These are phyloP conservation scores for Siniperca undulata DNA, from an alignment of 2,797 vertebrate genomes.

Conservation along the genomic window DNA sequence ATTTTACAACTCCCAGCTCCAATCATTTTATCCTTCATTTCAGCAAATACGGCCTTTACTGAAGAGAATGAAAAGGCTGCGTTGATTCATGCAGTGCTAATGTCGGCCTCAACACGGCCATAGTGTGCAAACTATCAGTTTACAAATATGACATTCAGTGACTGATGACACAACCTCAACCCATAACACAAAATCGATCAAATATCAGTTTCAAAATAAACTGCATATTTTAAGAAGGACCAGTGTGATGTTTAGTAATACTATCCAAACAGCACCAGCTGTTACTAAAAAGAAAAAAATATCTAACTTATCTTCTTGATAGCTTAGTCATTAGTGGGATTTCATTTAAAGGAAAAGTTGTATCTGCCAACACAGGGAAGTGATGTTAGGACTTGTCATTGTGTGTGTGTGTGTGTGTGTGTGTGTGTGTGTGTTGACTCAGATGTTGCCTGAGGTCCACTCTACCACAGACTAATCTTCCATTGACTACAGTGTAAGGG, in stretches of 20 bases:
- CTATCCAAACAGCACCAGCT: neutral
- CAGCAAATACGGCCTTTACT: neutral
- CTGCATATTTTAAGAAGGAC: neutral
- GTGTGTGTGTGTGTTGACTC: slow-evolving; percentile 16
- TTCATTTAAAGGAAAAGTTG: neutral
- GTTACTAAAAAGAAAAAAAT: neutral
- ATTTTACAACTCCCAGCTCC: neutral
- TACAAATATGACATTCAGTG: neutral
- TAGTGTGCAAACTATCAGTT: neutral
- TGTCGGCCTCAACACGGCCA: neutral
- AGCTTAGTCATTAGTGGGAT: neutral
- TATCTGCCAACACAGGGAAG: neutral
- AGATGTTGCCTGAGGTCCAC: slow-evolving; percentile 40
- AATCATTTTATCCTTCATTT: neutral
- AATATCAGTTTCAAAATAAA: slow-evolving; percentile 8
- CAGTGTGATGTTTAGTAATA: neutral
- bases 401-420: slow-evolving; percentile 2
- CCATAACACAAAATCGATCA: slow-evolving; percentile 10
- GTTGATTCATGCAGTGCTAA: too few relatives aligned
- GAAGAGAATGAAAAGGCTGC: too few relatives aligned
- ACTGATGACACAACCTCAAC: slow-evolving; percentile 7
- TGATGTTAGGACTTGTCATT: slow-evolving; percentile 1
- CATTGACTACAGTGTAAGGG: slow-evolving; percentile 53
- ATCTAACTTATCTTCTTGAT: neutral
- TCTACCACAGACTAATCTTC: slow-evolving; percentile 48